phyloP scores from a whole-genome alignment of 2,113 vertebrate genomes.

The Charadrius vociferus region DNA sequence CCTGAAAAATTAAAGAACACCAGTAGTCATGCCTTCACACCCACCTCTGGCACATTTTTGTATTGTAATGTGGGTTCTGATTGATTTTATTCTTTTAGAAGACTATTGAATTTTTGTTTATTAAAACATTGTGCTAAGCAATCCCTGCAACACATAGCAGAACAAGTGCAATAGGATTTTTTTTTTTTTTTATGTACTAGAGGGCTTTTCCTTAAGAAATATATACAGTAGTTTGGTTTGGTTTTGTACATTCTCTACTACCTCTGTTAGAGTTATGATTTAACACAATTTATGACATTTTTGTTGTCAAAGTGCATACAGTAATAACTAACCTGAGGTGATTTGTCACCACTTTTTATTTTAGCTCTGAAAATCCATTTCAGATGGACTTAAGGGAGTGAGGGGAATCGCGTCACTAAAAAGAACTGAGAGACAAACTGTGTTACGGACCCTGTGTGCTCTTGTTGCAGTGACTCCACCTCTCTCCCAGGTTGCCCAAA shows the following conservation, averaged over 20 bases:
- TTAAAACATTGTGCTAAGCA: neutral
- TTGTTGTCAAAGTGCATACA: neutral
- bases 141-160: neutral
- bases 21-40: neutral
- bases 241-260: neutral
- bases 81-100: neutral
- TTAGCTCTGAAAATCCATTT: neutral
- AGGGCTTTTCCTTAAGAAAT: neutral
- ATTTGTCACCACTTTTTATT: neutral
- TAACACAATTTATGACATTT: neutral
- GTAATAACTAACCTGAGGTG: neutral
- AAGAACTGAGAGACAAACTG: neutral
- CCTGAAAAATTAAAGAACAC: neutral
- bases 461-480: neutral
- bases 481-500: neutral
- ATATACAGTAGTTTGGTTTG: neutral
- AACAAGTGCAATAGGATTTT: neutral
- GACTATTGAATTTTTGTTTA: neutral
- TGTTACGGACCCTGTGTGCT: neutral
- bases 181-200: neutral
- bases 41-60: neutral
- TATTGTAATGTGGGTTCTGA: neutral
- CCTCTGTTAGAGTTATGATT: neutral
- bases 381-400: accelerated
- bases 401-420: neutral